A percentile compares a stretch with the other conserved stretches of the same genome.
Evolutionary conservation across 2,888 invertebrate species (phyloP).

Genomic region (Pachycephus smyrnensis): DNA sequence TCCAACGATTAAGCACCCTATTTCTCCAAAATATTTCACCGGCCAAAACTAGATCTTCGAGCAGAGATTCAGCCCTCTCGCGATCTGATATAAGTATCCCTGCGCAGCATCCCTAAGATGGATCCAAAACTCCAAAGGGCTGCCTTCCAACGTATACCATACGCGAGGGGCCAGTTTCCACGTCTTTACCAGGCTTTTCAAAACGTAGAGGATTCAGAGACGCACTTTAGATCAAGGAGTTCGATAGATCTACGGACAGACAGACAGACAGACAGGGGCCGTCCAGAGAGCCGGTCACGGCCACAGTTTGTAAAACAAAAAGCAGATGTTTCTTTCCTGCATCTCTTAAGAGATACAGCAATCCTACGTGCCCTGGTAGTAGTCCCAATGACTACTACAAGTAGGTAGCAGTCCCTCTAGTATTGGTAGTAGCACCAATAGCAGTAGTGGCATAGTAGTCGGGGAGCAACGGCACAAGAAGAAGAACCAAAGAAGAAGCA

Average conservation of each 20-base stretch:
- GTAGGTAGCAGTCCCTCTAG: neutral
- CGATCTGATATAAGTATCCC: constrained; percentile 2
- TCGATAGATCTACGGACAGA: constrained; percentile 44
- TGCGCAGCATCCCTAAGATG: neutral
- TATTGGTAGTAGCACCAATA: neutral
- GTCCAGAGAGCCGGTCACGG: constrained; percentile 18
- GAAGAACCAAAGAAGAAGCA: constrained; percentile 19
- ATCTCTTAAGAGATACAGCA: neutral
- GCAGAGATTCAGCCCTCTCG: constrained; percentile 1
- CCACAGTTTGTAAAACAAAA: constrained; percentile 37
- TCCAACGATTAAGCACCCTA: neutral
- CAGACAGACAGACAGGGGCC: constrained; percentile 18
- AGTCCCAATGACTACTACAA: neutral
- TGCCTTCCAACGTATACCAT: neutral
- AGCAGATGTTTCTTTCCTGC: constrained; percentile 4
- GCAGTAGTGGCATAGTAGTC: neutral
- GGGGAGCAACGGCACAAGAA: neutral
- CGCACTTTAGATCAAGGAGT: constrained; percentile 51
- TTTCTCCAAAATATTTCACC: neutral
- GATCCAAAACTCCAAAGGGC: neutral
- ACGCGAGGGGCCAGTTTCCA: constrained; percentile 17
- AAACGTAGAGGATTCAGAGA: constrained; percentile 25
- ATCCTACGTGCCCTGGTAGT: neutral
- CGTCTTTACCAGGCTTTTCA: constrained; percentile 17
- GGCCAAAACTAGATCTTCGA: neutral